Evolutionary conservation across 2,797 vertebrate species (phyloP), one percentile per base, ranked within the genome.

Genomic region (Prionace glauca): DNA sequence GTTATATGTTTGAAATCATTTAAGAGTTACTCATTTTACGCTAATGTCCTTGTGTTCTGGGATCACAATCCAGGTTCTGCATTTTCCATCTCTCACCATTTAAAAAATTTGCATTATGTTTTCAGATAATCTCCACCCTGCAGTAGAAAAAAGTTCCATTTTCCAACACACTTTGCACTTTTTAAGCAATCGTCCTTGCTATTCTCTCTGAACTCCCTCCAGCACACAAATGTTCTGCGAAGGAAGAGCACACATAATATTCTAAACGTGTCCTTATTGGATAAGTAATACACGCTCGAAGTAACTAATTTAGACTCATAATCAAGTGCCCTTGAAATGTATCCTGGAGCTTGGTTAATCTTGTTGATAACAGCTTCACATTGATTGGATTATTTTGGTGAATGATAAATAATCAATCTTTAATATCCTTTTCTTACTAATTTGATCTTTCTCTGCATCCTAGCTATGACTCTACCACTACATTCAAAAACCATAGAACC

Each of bases 261-360:
- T 62, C 26, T 32, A 26, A 90, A 90, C 14, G 7, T 62, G 87
- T 62, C 16, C 32, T 14, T 90, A 62, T 62, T 56, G 14, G 60
- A 62, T 60, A 65, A 90, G 29, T 90, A n/a, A 60, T 62, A 62
- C 87, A n/a, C 7, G 60, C 12, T 60, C 62, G 62, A 90, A n/a
- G 56, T 60, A 32, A 90, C 5, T 60, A 3, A 29, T 90, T 90
- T 62, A 20, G 29, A 90, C 14, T 62, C 81, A 45, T 90, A n/a
- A 90, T 90, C 87, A 90, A 90, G 87, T 90, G 29, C 56, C 56
- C 87, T 90, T 90, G 87, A n/a, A 29, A 90, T 62, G 87, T 56
- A 16, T 90, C 87, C 26, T 10, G 16, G 11, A 18, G 56, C 87
- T 60, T 32, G 26, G 26, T 90, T 90, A 90, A 88, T 24, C 10